These are phyloP conservation scores for Zosterops borbonicus DNA, from an alignment of 2,113 vertebrate genomes.

Conservation along the genomic window DNA sequence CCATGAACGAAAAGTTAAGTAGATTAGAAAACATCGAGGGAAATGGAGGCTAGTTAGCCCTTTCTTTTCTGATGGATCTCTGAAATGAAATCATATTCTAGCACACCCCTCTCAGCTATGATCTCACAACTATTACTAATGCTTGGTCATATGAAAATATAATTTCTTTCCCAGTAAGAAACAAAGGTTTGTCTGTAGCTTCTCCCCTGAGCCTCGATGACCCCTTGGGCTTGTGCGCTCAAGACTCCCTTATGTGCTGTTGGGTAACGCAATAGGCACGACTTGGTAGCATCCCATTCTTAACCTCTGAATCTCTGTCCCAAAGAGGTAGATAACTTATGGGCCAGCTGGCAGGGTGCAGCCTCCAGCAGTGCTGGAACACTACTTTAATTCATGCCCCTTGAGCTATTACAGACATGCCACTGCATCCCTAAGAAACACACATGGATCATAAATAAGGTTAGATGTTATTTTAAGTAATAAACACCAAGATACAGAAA, in stretches of 20 bases:
- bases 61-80: slow-evolving; percentile 1
- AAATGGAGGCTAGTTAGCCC: not conserved
- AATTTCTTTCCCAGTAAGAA: slow-evolving; percentile 7
- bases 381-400: slow-evolving; percentile 39
- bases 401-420: slow-evolving; percentile 48
- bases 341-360: slow-evolving; percentile 36
- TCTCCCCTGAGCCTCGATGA: slow-evolving; percentile 41
- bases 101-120: not conserved
- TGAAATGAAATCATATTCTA: slow-evolving; percentile 37
- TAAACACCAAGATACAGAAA: slow-evolving; percentile 53
- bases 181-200: slow-evolving; percentile 45
- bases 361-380: not conserved
- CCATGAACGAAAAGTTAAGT: not conserved
- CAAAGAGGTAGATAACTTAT: slow-evolving; percentile 39
- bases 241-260: not conserved
- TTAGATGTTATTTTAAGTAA: slow-evolving; percentile 60
- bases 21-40: not conserved
- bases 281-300: not conserved
- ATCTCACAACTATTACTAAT: slow-evolving; percentile 57
- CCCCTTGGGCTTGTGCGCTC: not conserved
- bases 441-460: slow-evolving; percentile 37
- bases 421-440: slow-evolving; percentile 38
- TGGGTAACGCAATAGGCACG: not conserved
- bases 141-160: slow-evolving; percentile 12
- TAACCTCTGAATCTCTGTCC: slow-evolving; percentile 47